Conservation (phyloP, 2,113 vertebrate genomes). For the Syrrhaptes paradoxus region DNA sequence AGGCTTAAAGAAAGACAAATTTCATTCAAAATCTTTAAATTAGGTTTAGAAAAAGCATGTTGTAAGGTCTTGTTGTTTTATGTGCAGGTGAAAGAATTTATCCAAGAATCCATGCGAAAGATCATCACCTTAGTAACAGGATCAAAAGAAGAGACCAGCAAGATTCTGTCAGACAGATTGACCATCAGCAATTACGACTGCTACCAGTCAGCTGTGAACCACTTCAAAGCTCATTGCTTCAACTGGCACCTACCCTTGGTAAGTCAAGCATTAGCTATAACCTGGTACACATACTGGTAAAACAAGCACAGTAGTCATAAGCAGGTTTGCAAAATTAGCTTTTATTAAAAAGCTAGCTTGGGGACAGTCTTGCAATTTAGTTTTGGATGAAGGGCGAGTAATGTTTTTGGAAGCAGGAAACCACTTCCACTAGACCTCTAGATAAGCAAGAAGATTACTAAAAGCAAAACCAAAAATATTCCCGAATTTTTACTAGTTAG, state of each 20-base stretch:
- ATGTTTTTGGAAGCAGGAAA: not conserved
- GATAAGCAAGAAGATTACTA: not conserved
- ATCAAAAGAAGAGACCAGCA: constrained; percentile 11
- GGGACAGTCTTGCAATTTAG: not conserved
- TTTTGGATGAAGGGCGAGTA: not conserved
- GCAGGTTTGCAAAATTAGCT: not conserved
- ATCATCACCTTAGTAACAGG: constrained; percentile 78
- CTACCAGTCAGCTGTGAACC: constrained; percentile 75
- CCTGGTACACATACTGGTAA: not conserved
- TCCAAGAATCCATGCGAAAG: constrained; percentile 78
- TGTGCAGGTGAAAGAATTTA: constrained; percentile 73
- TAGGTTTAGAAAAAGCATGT: not conserved
- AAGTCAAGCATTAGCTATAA: not conserved
- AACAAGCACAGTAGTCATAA: not conserved
- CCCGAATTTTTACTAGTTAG: not conserved
- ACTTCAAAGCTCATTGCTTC: constrained; percentile 90
- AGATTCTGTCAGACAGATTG: constrained; percentile 72
- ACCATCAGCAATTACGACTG: constrained; percentile 81
- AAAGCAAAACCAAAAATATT: not conserved
- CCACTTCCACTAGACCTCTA: not conserved
- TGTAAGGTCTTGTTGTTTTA: not conserved
- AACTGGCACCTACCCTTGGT: constrained; percentile 91
- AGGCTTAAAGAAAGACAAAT: not conserved
- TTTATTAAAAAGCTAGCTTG: not conserved
- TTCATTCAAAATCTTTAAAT: constrained; percentile 28